Evolutionary conservation across 2,888 invertebrate species (phyloP).

Genomic region (Aproaerema taeniolella): DNA sequence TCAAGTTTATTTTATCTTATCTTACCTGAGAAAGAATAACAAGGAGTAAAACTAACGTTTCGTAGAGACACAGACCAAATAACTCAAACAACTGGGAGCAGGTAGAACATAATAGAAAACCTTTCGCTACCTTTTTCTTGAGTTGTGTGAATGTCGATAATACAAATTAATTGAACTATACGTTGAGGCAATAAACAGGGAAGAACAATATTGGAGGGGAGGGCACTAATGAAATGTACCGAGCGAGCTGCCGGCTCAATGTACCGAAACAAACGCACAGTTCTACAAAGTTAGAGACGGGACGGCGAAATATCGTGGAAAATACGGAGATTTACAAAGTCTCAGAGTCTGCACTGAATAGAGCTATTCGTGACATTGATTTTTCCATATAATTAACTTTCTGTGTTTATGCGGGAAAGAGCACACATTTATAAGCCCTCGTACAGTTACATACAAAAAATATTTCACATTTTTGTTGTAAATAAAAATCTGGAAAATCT

Average conservation of each 20-base stretch:
- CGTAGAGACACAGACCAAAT: no score
- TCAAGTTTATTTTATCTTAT: no score
- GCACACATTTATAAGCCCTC: no score
- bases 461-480: no score
- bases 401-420: no score
- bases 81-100: no score
- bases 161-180: conserved; percentile 61
- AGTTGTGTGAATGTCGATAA: conserved; percentile 52
- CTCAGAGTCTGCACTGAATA: conserved; percentile 1
- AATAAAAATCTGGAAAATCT: no score
- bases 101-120: no score
- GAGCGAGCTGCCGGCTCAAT: conserved; percentile 52
- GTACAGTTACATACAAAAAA: no score
- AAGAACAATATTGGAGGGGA: conserved; percentile 50
- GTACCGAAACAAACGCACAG: conserved; percentile 61
- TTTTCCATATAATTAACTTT: conserved; percentile 1
- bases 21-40: no score
- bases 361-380: conserved; percentile 8
- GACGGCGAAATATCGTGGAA: conserved; percentile 38
- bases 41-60: no score
- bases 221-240: conserved; percentile 68
- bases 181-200: conserved; percentile 50
- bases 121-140: no score
- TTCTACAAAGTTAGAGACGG: conserved; percentile 25
- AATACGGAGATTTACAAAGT: conserved; percentile 29